Evolutionary conservation across 2,888 invertebrate species (phyloP).

Genomic region (Mechanitis messenoides): DNA sequence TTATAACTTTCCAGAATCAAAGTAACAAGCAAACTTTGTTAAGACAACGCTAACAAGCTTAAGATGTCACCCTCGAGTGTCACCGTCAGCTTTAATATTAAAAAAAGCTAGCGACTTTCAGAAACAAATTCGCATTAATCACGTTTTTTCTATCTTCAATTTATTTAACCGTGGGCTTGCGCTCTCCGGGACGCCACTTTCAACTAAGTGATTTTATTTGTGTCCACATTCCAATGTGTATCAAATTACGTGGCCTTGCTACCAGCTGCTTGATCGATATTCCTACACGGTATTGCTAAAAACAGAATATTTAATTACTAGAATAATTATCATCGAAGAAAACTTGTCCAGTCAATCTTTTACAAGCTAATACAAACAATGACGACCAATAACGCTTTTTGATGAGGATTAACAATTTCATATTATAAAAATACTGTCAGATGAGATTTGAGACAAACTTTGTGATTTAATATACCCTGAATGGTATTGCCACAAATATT

Average conservation of each 20-base stretch:
- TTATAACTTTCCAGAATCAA: slow-evolving; percentile 15
- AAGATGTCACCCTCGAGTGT: slow-evolving; percentile 35
- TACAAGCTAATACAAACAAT: too few species aligned
- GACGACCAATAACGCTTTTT: too few species aligned
- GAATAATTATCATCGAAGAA: slow-evolving; percentile 35
- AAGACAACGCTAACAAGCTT: slow-evolving; percentile 37
- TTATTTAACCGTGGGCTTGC: slow-evolving; percentile 35
- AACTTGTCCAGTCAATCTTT: neutral
- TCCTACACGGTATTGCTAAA: slow-evolving; percentile 50
- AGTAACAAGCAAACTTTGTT: slow-evolving; percentile 32
- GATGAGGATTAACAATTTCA: too few species aligned
- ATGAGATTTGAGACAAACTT: too few species aligned
- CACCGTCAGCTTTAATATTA: slow-evolving; percentile 32
- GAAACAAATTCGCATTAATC: slow-evolving; percentile 33
- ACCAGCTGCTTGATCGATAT: slow-evolving; percentile 73
- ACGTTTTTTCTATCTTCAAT: slow-evolving; percentile 33
- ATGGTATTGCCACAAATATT: too few species aligned
- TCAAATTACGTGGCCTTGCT: slow-evolving; percentile 66
- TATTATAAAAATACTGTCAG: too few species aligned
- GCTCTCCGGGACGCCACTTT: slow-evolving; percentile 69
- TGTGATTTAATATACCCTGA: too few species aligned
- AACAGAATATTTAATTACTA: slow-evolving; percentile 40
- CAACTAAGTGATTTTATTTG: slow-evolving; percentile 76
- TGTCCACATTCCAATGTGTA: slow-evolving; percentile 74
- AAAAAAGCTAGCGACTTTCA: slow-evolving; percentile 24